phyloP scores from a whole-genome alignment of 2,888 invertebrate species.

The Trissolcus brochymenae region DNA sequence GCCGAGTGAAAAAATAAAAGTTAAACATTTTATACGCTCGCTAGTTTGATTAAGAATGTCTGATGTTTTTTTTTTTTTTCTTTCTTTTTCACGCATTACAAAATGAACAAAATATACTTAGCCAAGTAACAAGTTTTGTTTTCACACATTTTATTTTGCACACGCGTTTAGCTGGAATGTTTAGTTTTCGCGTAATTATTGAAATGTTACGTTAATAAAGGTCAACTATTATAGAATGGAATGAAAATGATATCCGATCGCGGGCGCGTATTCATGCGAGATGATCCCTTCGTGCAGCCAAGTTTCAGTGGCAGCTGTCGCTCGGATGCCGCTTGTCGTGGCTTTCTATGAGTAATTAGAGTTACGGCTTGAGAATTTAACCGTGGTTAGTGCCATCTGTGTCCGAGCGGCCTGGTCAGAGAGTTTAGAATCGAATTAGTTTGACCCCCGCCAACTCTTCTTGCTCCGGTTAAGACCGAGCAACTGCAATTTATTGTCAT shows the following conservation, averaged over 20 bases:
- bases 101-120: too few relatives aligned
- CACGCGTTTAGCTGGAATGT: neutral
- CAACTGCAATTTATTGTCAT: constrained; percentile 63
- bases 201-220: constrained; percentile 26
- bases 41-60: constrained; percentile 22
- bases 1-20: constrained; percentile 18
- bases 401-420: constrained; percentile 74
- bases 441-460: constrained; percentile 69
- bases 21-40: constrained; percentile 12
- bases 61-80: too few relatives aligned
- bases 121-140: neutral
- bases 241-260: constrained; percentile 54
- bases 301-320: constrained; percentile 75
- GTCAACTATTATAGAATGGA: constrained; percentile 34
- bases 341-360: constrained; percentile 77
- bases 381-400: constrained; percentile 76
- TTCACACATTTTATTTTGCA: neutral
- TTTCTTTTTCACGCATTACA: neutral
- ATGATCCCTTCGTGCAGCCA: constrained; percentile 62
- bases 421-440: constrained; percentile 77
- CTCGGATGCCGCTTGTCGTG: constrained; percentile 68
- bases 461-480: constrained; percentile 65
- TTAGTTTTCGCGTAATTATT: neutral
- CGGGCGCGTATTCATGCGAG: constrained; percentile 41
- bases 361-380: constrained; percentile 76